These are phyloP conservation scores for Neosilurus mollespiculum DNA, from an alignment of 2,797 vertebrate genomes.

Conservation along the genomic window DNA sequence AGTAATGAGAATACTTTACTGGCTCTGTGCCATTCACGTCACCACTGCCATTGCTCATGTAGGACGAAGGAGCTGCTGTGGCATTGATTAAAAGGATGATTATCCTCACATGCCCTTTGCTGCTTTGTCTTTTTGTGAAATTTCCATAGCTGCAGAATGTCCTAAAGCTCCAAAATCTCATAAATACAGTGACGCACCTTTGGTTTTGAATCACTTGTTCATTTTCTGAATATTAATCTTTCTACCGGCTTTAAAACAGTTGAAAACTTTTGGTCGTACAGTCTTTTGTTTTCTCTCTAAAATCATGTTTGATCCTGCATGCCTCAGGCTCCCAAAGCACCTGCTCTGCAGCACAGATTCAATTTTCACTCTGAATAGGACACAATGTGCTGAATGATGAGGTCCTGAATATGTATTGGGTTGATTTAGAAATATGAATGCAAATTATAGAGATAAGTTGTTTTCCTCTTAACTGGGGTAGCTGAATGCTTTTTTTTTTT, in stretches of 20 bases:
- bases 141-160: neutral
- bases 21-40: neutral
- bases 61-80: neutral
- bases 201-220: neutral
- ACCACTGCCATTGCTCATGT: neutral
- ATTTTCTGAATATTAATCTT: slow-evolving; percentile 7
- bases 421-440: slow-evolving; percentile 24
- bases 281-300: slow-evolving; percentile 31
- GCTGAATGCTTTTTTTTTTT: slow-evolving; percentile 21
- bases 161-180: neutral
- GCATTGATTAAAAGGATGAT: slow-evolving; percentile 1
- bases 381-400: slow-evolving; percentile 5
- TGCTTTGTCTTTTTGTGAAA: neutral
- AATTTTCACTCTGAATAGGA: slow-evolving; percentile 25
- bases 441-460: neutral
- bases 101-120: neutral
- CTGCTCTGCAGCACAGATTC: slow-evolving; percentile 23
- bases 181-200: neutral
- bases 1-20: slow-evolving; percentile 15
- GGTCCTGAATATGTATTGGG: neutral
- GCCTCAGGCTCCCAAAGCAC: slow-evolving; percentile 15
- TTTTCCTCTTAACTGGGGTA: slow-evolving; percentile 4
- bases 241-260: neutral
- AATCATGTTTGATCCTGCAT: slow-evolving; percentile 20
- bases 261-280: neutral